Evolutionary conservation across 2,113 vertebrate species (phyloP), one percentile per base, ranked within the genome.

Genomic region (Zosterops japonicus): DNA sequence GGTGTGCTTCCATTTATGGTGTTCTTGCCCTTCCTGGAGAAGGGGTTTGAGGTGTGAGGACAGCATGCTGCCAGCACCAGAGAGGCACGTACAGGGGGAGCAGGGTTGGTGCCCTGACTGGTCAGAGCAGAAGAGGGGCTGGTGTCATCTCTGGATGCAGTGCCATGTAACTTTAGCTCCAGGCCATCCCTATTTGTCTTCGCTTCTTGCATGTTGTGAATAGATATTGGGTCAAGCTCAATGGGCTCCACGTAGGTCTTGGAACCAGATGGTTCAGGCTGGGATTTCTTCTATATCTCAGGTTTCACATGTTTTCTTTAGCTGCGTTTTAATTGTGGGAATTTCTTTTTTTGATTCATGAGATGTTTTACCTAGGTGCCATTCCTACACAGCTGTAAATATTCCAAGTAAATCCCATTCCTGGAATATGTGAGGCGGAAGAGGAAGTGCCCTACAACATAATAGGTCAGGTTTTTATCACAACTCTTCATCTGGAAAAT

Each of bases 201-300:
- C 91, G 89, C 87, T 94, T 69, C 90, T 91, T 93, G 92, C 92
- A 90, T 93, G 90, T 96, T 91, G 90, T 95, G 95, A 96, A 96
- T 96, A 91, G 92, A 86, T 90, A 96, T 97, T 94, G 96, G 78
- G 83, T 95, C 60, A 77, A 86, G 81, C 71, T 96, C 93, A 97
- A 94, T 95, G 89, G 69, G 79, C 78, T 94, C 82, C 89, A 91
- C 1, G 2, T 35, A 79, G 81, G 92, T 94, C 93, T 94, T 93
- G 88, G 94, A 96, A 95, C 46, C 76, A 84, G 92, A 85, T 63
- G 92, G 94, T 89, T 97, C 96, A 95, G 94, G 88, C 93, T 96
- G 96, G 90, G 94, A 96, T 97, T 96, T 96, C 93, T 96, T 97
- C 96, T 69, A 10, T 93, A 94, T 93, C 95, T 97, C 36, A 0